Percentiles rank a stretch among this genome's conserved stretches.
These are phyloP conservation scores for Periophthalmus modestus DNA, from an alignment of 2,113 vertebrate species.

Conservation along the genomic window DNA sequence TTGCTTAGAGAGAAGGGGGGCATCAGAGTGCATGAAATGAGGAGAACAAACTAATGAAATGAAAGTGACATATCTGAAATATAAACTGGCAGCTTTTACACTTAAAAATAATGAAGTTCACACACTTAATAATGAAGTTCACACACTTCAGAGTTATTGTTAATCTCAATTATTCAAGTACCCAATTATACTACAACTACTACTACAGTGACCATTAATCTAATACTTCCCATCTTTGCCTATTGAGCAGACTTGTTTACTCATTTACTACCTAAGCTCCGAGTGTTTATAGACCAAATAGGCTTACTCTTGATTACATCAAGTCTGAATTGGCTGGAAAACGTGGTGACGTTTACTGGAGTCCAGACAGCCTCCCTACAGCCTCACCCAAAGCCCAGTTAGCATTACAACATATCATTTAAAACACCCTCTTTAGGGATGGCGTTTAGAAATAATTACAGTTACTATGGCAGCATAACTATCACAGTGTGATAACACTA, in stretches of 20 bases:
- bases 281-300: constrained; percentile 27
- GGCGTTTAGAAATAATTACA: no score
- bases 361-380: constrained; percentile 19
- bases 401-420: constrained; percentile 20
- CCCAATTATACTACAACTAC: background rate
- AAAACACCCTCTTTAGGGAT: background rate
- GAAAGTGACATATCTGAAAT: no score
- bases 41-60: no score
- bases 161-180: no score
- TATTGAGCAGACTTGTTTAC: background rate
- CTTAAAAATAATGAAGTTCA: no score
- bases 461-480: no score
- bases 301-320: constrained; percentile 41
- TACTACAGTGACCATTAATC: background rate
- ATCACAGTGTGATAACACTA: no score
- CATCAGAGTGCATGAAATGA: no score
- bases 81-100: no score
- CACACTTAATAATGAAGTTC: no score
- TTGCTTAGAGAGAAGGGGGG: no score
- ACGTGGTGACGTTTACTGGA: constrained; percentile 31
- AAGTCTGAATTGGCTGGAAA: constrained; percentile 30
- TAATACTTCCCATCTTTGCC: background rate
- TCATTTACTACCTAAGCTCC: constrained; percentile 2
- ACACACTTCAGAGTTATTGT: no score
- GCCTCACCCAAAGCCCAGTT: constrained; percentile 41